Base-by-base conservation (phyloP, 2,797 vertebrate genomes). In the Acomys russatus region DNA sequence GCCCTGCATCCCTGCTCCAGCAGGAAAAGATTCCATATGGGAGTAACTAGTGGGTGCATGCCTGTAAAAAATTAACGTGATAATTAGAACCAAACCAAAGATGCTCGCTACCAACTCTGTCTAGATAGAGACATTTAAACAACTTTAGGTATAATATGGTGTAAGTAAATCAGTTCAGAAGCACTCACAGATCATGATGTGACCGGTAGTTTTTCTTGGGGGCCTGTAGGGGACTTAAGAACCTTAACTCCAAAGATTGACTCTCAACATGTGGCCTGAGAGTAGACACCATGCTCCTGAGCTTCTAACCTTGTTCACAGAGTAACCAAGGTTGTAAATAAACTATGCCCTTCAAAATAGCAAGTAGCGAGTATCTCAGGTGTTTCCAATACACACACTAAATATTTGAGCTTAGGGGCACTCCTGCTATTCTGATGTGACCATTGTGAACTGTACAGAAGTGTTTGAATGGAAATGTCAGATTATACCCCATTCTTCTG, bases 1-100 rank as follows among this genome's bases (percentile, higher is more conserved):
- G 33, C 63, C 0, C 61, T 2, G 0, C 23, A 54, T 6, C 2
- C 3, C 4, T 3, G 4, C 3, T 22, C 44, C 3, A 89, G 11
- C 30, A 63, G 74, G 59, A 88, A 94, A 96, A 88, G 30, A 94
- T 61, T 17, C 0, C 44, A 56, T n/a, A 20, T 85, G 25, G 88
- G 90, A 80, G 44, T 68, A 77, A 20, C 61, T 35, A 23, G 2
- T 33, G 7, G 30, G 18, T 51, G 1, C 15, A 18, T 22, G 51
- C 35, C 22, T 63, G 74, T 90, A 74, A 44, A 44, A 61, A 18
- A 85, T n/a, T 66, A 25, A 38, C 8, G 17, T 14, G 6, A 20
- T 86, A 28, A 54, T 59, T 9, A 12, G 22, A 73, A 84, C 38
- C 14, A 59, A 49, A 59, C 28, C 15, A 80, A 38, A 59, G 35